These are phyloP conservation scores for Nowickia ferox DNA, from an alignment of 2,888 invertebrate species.

Conservation along the genomic window DNA sequence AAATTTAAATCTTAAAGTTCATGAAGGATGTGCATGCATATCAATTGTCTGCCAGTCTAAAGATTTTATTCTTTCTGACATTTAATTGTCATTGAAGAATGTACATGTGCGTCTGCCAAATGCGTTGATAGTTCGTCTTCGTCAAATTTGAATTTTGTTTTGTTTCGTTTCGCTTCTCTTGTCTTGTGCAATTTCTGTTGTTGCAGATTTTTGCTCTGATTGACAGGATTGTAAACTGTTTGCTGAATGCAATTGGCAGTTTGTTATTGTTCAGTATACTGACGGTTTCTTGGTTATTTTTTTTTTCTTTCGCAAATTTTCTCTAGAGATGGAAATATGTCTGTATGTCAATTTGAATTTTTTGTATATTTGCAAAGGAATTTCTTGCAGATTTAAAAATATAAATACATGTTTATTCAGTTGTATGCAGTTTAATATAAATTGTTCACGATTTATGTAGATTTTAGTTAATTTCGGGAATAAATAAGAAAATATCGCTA, in stretches of 20 bases:
- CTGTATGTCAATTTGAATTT: conserved; percentile 32
- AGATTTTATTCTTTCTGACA: conserved; percentile 66
- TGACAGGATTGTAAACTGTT: conserved; percentile 68
- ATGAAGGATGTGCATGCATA: conserved; percentile 56
- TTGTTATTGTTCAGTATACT: conserved; percentile 64
- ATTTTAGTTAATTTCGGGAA: too few relatives aligned
- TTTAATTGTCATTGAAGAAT: conserved; percentile 73
- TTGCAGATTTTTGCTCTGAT: conserved; percentile 54
- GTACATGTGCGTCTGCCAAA: conserved; percentile 64
- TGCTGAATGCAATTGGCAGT: conserved; percentile 69
- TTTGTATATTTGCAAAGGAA: too few relatives aligned
- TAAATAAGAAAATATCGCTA: too few relatives aligned
- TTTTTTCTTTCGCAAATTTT: conserved; percentile 49
- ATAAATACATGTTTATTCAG: too few relatives aligned
- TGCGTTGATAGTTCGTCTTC: conserved; percentile 75
- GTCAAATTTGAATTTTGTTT: conserved; percentile 69
- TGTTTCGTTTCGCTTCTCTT: conserved; percentile 20
- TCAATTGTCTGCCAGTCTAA: conserved; percentile 55
- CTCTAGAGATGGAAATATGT: conserved; percentile 55
- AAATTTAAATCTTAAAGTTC: neutral
- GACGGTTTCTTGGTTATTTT: conserved; percentile 7
- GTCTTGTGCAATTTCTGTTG: conserved; percentile 17
- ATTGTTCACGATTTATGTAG: too few relatives aligned
- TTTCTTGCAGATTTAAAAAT: too few relatives aligned
- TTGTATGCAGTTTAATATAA: too few relatives aligned